Base-by-base conservation (phyloP, 2,888 invertebrate species). In the Calameuta pallipes region DNA sequence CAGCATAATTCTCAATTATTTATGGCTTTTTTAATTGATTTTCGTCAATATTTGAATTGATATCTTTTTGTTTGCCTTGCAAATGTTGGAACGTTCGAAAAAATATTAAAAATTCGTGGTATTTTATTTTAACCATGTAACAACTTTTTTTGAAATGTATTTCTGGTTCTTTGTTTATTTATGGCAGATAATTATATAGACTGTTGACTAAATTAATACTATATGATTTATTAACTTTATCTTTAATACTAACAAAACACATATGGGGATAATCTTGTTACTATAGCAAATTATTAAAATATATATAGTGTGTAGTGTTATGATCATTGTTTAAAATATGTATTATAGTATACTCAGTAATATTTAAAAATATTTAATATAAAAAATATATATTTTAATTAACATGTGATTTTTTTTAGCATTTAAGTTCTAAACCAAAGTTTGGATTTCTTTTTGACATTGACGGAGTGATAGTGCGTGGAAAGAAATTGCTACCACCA, bases 391-490 rank as follows among this genome's bases (percentile, higher is more conserved):
- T 23, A 56, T 23, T 56, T 56, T 56, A 56, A 56, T 56, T 9
- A 9, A 23, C 9, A 23, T 15, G 2, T 9, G 2, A 56, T 56
- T 56, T 15, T 56, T 56, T 88, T 37, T 83, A 91, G 91, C 86
- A 87, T 80, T 73, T 89, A 73, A 88, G 87, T 79, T 81, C 80
- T 35, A 89, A 89, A 74, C 91, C 92, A 71, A 90, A 90, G 68
- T 95, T 95, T 90, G 95, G 95, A n/a, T 91, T 95, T 74, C 90
- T 95, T 69, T 94, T 95, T 86, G 95, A 95, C 86, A 95, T 95
- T 81, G 95, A 95, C 88, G 95, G 95, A 1, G 95, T 95, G 1
- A 93, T 95, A 84, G 93, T 94, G 3, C 90, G 94, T 75, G 95
- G 95, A 1, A 92, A 93, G 81, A 92, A 92, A 77, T 91, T 94